Evolutionary conservation across 1,140 invertebrate species (phyloP).

Genomic region (Cotesia glomerata): DNA sequence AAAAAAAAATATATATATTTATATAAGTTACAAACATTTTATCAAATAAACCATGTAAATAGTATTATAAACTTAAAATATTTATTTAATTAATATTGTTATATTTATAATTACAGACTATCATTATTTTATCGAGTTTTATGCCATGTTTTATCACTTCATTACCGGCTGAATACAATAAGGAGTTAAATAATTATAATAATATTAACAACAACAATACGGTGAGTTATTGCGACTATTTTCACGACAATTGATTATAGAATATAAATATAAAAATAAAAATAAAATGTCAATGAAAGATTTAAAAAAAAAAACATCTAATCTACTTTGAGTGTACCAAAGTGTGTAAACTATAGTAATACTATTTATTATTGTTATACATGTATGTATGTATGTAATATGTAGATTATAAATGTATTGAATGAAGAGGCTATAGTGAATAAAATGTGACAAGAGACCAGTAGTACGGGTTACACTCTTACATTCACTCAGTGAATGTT

Average conservation of each 20-base stretch:
- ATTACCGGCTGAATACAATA: too few relatives aligned
- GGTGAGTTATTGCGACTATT: too few relatives aligned
- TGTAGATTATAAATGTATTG: not conserved
- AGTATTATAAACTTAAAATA: too few relatives aligned
- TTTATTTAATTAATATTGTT: not conserved
- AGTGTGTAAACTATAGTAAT: not conserved
- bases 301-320: not conserved
- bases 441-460: constrained; percentile 20
- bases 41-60: too few relatives aligned
- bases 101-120: too few relatives aligned
- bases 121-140: too few relatives aligned
- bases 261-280: not conserved
- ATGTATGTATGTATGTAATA: not conserved
- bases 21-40: not conserved
- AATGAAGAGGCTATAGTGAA: constrained; percentile 7
- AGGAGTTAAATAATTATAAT: too few relatives aligned
- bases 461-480: not conserved
- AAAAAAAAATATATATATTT: too few relatives aligned
- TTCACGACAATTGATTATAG: not conserved
- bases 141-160: not conserved
- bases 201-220: too few relatives aligned
- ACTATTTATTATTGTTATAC: not conserved
- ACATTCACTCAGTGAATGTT: too few relatives aligned
- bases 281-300: not conserved
- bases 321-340: constrained; percentile 1